Base-by-base conservation (phyloP, 1,140 invertebrate species). In the Apis cerana region DNA sequence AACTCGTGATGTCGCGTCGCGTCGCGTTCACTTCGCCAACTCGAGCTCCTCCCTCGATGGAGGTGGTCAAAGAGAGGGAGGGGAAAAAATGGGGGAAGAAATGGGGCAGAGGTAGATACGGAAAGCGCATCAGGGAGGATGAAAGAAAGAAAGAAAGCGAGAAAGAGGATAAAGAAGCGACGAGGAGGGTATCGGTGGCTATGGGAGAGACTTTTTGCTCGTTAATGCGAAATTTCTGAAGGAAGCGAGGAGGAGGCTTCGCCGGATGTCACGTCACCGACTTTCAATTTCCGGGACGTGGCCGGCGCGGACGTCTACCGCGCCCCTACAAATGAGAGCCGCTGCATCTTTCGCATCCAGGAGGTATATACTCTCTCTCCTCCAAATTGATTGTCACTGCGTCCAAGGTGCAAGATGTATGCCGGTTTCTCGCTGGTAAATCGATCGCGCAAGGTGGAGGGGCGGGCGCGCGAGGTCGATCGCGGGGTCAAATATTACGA, bases 221-320 rank as follows among this genome's bases (percentile, higher is more conserved):
- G 87, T 89, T 89, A 89, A 88, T 83, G 83, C 72, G 75, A 89
- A 88, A 74, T 86, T 88, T 85, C 84, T 83, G 74, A 67, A 76
- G 79, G 80, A 80, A 70, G 62, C 75, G 70, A 80, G 33, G 33
- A 69, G 76, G 71, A 83, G 80, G 80, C 70, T 71, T 43, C 68
- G 75, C 75, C 90, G 90, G 90, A 91, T 88, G 89, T 90, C 91
- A 91, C 90, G 90, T 91, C 85, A 77, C 90, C 70, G 90, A 91
- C 87, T 91, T 91, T 91, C 90, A 91, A 91, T 91, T 91, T 91
- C 91, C 91, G 91, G 90, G 62, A 87, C 81, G 77, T 78, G 76
- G 77, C 64, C 43, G 59, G 27, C 71, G 58, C 21, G 48, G 48
- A 75, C 52, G 33, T 75, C 43, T 23, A 2, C 19, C 10, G 59